Evolutionary conservation across 2,888 invertebrate genomes (phyloP).

Genomic region (Bellardia bayeri): DNA sequence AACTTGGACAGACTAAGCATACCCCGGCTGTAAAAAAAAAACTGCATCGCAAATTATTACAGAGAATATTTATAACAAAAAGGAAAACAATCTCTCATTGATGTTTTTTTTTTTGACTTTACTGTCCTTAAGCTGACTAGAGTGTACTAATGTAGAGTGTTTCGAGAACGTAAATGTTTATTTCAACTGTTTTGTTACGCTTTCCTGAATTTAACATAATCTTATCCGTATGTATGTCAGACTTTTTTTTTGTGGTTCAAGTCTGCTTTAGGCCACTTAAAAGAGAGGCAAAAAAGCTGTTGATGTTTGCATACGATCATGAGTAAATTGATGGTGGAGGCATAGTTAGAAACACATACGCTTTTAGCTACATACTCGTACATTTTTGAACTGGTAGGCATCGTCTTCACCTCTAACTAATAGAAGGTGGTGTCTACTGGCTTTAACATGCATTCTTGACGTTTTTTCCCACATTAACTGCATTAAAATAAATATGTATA

Average conservation of each 20-base stretch:
- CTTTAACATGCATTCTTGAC: conserved; percentile 80
- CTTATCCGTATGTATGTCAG: neutral
- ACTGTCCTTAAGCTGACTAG: too few relatives aligned
- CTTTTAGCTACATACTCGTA: neutral
- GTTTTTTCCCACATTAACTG: conserved; percentile 82
- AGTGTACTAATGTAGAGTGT: too few relatives aligned
- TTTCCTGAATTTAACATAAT: conserved; percentile 41
- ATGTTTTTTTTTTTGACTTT: too few relatives aligned
- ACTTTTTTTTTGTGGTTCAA: conserved; percentile 4
- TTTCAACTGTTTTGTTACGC: conserved; percentile 42
- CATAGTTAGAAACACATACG: conserved; percentile 9
- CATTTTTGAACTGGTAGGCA: neutral
- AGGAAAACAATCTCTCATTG: too few relatives aligned
- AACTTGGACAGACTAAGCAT: too few relatives aligned
- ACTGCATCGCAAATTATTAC: too few relatives aligned
- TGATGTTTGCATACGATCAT: conserved; percentile 64
- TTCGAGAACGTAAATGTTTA: neutral
- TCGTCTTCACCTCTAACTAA: neutral
- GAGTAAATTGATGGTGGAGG: conserved; percentile 39
- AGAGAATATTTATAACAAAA: too few relatives aligned
- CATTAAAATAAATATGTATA: conserved; percentile 48
- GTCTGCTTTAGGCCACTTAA: conserved; percentile 25
- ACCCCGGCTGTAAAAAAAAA: too few relatives aligned
- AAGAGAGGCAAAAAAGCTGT: conserved; percentile 12
- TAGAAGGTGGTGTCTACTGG: conserved; percentile 49